Percentiles rank a stretch among this genome's conserved stretches.
Evolutionary conservation across 2,797 vertebrate species (phyloP).

Genomic region (Peromyscus attwateri): DNA sequence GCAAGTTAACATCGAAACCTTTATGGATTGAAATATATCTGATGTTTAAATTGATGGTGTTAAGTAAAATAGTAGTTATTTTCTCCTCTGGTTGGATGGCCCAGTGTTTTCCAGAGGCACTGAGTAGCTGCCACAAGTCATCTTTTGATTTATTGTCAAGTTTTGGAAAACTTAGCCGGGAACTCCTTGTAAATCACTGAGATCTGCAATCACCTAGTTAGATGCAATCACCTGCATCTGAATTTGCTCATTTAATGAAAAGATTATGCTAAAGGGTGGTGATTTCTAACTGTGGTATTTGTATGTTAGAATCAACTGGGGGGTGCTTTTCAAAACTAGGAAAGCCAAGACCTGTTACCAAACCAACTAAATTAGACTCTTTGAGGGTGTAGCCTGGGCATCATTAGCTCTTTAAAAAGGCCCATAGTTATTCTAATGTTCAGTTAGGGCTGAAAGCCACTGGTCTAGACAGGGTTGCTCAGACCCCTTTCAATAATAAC

Average conservation of each 20-base stretch:
- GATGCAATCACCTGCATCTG: background rate
- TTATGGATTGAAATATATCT: constrained; percentile 54
- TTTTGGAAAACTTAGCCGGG: constrained; percentile 9
- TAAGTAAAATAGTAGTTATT: constrained; percentile 52
- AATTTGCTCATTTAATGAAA: constrained; percentile 42
- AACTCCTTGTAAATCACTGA: background rate
- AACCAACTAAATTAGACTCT: background rate
- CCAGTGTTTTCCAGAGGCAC: background rate
- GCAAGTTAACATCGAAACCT: constrained; percentile 47
- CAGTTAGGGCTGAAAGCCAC: background rate
- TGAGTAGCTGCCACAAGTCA: background rate
- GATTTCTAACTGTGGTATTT: constrained; percentile 28
- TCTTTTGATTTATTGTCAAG: constrained; percentile 40
- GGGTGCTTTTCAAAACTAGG: constrained; percentile 52
- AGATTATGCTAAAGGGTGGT: background rate
- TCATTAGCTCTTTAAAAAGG: constrained; percentile 27
- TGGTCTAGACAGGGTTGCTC: constrained; percentile 41
- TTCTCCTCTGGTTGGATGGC: background rate
- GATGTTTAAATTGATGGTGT: background rate
- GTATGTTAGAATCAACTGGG: constrained; percentile 37
- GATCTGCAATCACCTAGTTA: background rate
- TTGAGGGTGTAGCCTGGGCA: background rate
- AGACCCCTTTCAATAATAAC: constrained; percentile 60
- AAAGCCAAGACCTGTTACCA: constrained; percentile 11
- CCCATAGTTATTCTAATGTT: constrained; percentile 26